Conservation (phyloP, 1,140 invertebrate species). For the Pararge aegeria region DNA sequence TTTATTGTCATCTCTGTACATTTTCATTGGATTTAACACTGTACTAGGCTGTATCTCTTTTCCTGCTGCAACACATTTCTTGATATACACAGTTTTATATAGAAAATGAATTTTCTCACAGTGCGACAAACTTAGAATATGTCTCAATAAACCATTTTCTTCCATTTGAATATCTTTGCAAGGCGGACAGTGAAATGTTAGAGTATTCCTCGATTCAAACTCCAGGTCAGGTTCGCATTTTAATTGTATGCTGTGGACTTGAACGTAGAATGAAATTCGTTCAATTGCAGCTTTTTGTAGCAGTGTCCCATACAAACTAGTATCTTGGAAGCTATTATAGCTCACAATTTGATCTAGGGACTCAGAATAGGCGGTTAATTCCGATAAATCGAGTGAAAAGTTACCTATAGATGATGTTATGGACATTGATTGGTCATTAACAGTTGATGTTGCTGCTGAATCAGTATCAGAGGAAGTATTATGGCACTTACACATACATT, state of each 20-base stretch:
- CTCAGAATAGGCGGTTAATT: conserved; percentile 63
- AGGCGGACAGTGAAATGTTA: conserved; percentile 56
- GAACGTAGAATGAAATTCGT: conserved; percentile 65
- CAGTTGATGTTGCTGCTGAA: conserved; percentile 45
- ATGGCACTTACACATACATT: conserved; percentile 57
- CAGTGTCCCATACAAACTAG: conserved; percentile 46
- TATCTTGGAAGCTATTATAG: conserved; percentile 65
- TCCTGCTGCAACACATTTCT: conserved; percentile 58
- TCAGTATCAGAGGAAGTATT: conserved; percentile 39
- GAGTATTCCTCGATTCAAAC: conserved; percentile 41
- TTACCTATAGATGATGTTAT: conserved; percentile 70
- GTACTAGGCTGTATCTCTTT: conserved; percentile 71
- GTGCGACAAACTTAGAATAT: conserved; percentile 60
- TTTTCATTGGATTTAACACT: conserved; percentile 64
- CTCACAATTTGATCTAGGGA: conserved; percentile 62
- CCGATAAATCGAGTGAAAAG: conserved; percentile 59
- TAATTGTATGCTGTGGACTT: conserved; percentile 66
- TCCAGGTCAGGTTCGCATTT: conserved; percentile 40
- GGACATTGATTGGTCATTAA: conserved; percentile 37
- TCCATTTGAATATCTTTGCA: conserved; percentile 51
- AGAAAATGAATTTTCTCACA: conserved; percentile 71
- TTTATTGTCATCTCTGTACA: conserved; percentile 72
- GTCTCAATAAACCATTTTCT: conserved; percentile 55
- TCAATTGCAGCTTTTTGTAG: conserved; percentile 64
- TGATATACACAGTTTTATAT: conserved; percentile 72